phyloP scores from a whole-genome alignment of 1,140 invertebrate genomes.

The Euglossa dilemma region DNA sequence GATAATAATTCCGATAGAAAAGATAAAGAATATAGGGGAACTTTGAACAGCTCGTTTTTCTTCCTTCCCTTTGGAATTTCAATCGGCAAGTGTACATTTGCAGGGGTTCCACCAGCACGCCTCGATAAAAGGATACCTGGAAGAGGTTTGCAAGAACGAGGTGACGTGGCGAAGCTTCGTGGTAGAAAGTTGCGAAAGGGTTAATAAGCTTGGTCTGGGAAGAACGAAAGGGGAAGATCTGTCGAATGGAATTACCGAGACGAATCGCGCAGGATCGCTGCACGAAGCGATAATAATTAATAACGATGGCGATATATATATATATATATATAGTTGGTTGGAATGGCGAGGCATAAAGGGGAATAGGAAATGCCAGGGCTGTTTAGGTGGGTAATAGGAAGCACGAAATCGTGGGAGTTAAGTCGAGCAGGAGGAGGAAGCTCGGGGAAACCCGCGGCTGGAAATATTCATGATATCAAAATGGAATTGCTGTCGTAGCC shows the following conservation, averaged over 20 bases:
- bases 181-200: too few species aligned
- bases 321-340: slow-evolving; percentile 4
- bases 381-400: slow-evolving; percentile 65
- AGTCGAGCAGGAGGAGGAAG: slow-evolving; percentile 67
- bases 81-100: too few species aligned
- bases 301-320: neutral
- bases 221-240: neutral
- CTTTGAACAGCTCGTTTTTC: too few species aligned
- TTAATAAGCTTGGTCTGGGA: neutral
- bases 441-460: slow-evolving; percentile 72
- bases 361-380: slow-evolving; percentile 37
- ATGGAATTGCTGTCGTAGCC: slow-evolving; percentile 72
- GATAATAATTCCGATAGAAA: too few species aligned
- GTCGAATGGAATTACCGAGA: slow-evolving; percentile 16
- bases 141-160: too few species aligned
- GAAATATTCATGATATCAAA: slow-evolving; percentile 81
- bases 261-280: slow-evolving; percentile 12
- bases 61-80: too few species aligned
- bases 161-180: too few species aligned
- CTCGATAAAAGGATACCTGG: too few species aligned
- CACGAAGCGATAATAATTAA: slow-evolving; percentile 7
- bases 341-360: neutral
- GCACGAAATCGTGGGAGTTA: slow-evolving; percentile 72
- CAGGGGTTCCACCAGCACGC: too few species aligned
- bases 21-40: too few species aligned